Evolutionary conservation across 2,888 invertebrate species (phyloP).

Genomic region (Idaea straminata): DNA sequence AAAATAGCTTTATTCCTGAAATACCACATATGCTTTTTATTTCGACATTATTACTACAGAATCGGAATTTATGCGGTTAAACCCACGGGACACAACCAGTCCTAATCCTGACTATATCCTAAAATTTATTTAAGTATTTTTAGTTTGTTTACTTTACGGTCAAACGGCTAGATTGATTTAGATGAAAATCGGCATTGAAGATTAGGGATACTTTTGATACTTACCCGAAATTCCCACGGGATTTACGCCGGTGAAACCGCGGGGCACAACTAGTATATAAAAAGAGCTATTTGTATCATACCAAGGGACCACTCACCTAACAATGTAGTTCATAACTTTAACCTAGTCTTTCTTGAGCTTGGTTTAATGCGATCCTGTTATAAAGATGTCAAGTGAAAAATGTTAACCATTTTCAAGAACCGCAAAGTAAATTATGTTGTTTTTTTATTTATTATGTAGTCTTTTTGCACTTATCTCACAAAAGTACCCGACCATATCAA

Average conservation of each 20-base stretch:
- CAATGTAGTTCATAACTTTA: conserved; percentile 10
- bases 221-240: too few relatives aligned
- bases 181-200: neutral
- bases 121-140: too few relatives aligned
- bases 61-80: too few relatives aligned
- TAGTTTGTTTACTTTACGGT: too few relatives aligned
- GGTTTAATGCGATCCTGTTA: conserved; percentile 22
- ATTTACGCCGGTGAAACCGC: neutral
- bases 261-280: neutral
- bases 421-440: conserved; percentile 19
- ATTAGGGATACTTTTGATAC: neutral
- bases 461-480: neutral
- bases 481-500: neutral
- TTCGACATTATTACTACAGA: too few relatives aligned
- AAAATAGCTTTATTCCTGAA: too few relatives aligned
- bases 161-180: too few relatives aligned
- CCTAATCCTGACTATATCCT: too few relatives aligned
- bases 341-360: conserved; percentile 13
- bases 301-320: conserved; percentile 8
- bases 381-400: conserved; percentile 38
- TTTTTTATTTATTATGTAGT: neutral
- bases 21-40: too few relatives aligned
- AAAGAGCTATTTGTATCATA: neutral
- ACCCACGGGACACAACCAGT: too few relatives aligned
- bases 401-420: conserved; percentile 27